Evolutionary conservation across 2,797 vertebrate genomes (phyloP).

Genomic region (Harpagifer antarcticus): DNA sequence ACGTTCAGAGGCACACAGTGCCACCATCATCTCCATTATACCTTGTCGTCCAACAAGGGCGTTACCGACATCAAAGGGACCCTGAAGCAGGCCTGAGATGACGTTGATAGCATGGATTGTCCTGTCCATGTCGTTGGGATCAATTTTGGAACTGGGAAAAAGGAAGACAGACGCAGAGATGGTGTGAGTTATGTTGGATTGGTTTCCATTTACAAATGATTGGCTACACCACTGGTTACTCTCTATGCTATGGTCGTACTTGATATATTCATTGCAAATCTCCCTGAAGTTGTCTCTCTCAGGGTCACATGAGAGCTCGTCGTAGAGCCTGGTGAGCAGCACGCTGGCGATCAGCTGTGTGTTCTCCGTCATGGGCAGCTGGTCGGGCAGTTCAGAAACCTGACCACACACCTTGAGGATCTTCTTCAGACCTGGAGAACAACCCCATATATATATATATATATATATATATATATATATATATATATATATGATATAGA

Average conservation of each 20-base stretch:
- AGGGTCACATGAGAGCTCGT: constrained; percentile 93
- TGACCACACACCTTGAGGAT: constrained; percentile 97
- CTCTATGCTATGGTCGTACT: constrained; percentile 82
- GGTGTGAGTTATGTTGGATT: not conserved
- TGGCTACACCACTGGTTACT: not conserved
- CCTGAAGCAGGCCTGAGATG: constrained; percentile 95
- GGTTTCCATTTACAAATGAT: not conserved
- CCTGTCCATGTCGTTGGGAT: constrained; percentile 97
- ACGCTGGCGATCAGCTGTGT: constrained; percentile 95
- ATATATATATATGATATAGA: not conserved
- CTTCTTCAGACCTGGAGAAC: constrained; percentile 91
- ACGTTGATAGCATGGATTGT: constrained; percentile 95
- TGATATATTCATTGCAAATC: constrained; percentile 93
- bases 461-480: too few relatives aligned
- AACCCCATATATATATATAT: constrained; percentile 20
- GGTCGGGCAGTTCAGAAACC: constrained; percentile 92
- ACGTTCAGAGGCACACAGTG: constrained; percentile 92
- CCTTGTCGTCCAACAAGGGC: constrained; percentile 91
- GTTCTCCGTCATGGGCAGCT: constrained; percentile 94
- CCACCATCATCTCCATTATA: constrained; percentile 99
- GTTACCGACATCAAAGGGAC: constrained; percentile 97
- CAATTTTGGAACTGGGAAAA: constrained; percentile 90
- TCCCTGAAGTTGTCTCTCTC: constrained; percentile 92
- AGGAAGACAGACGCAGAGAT: not conserved
- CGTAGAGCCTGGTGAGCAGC: constrained; percentile 93